Percentiles rank a stretch among this genome's conserved stretches.
Evolutionary conservation across 2,888 invertebrate species (phyloP).

Genomic region (Arctia plantaginis): DNA sequence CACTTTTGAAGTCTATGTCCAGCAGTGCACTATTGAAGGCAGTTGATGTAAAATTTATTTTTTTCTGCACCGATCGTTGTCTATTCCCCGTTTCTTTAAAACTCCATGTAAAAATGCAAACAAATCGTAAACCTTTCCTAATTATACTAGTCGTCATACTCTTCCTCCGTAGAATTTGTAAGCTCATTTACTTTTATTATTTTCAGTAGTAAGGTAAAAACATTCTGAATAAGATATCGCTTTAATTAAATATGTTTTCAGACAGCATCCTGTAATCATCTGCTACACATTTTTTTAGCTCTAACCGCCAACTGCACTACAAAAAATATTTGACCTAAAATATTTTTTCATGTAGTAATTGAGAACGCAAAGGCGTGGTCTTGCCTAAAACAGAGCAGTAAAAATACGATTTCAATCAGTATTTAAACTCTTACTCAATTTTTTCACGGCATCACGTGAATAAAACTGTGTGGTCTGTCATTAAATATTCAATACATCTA

Average conservation of each 20-base stretch:
- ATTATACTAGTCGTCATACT: neutral
- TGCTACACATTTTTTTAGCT: neutral
- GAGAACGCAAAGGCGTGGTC: neutral
- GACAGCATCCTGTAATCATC: constrained; percentile 2
- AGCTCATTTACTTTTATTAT: neutral
- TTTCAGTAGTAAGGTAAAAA: neutral
- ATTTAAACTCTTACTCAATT: neutral
- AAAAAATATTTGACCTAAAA: neutral
- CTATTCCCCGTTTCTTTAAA: neutral
- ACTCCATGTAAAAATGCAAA: neutral
- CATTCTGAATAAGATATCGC: neutral
- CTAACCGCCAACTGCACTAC: constrained; percentile 1
- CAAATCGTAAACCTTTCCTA: neutral
- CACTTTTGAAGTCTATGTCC: no score
- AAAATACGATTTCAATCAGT: neutral
- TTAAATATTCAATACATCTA: neutral
- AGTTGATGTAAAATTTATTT: no score
- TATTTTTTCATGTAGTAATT: neutral
- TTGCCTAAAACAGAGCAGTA: neutral
- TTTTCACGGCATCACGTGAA: neutral
- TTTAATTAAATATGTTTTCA: constrained; percentile 4
- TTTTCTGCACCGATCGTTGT: no score
- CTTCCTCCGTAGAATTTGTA: neutral
- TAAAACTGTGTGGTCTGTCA: neutral
- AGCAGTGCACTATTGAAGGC: no score